Base-by-base conservation (phyloP, 30 jellyfish, hydroid and myxozoan genomes). In the Pseudorhiza aurosa region DNA sequence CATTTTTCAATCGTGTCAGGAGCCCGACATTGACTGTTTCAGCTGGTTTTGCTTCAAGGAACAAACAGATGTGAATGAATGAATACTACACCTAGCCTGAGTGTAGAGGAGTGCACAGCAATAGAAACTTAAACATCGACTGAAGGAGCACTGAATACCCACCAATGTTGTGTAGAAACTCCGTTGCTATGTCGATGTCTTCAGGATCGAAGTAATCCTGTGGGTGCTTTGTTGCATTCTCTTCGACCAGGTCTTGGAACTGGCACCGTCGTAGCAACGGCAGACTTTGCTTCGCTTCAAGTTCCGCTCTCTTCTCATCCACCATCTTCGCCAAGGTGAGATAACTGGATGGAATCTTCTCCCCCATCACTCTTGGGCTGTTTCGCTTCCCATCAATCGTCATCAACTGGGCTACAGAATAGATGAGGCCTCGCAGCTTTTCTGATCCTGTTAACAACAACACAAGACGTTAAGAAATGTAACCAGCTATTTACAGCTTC, bases 141-240 rank as follows among this genome's bases (percentile, higher is more conserved):
- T n/a, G n/a, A n/a, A n/a, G n/a, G n/a, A n/a, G n/a, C n/a, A n/a
- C 10, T 39, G 30, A 14, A 0, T 21, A 43, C 92, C 26, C 32
- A 92, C 98, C 98, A 15, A 87, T 85, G 53, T 80, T 85, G 75
- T 92, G 98, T 46, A 92, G 62, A 50, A 92, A 92, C 26, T 46
- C 58, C n/a, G 96, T 83, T 12, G 96, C 98, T 18, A 60, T 32
- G 31, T 85, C 96, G 24, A 79, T 36, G 73, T 92, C 98, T 17
- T 91, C 96, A 1, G 85, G 87, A 47, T 91, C 90, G 49, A 87
- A 53, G 29, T 70, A 29, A 19, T 92, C 98, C 15, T 36, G 47
- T 17, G 70, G 69, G 44, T 58, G 82, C 24, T 87, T 71, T 15
- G 39, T 57, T 25, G 87, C 85, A 63, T 60, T 77, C 46, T 63